Base-by-base conservation (phyloP, 37 sponge, comb jelly and placozoan genomes). In the Cladorhizidae sp. region DNA sequence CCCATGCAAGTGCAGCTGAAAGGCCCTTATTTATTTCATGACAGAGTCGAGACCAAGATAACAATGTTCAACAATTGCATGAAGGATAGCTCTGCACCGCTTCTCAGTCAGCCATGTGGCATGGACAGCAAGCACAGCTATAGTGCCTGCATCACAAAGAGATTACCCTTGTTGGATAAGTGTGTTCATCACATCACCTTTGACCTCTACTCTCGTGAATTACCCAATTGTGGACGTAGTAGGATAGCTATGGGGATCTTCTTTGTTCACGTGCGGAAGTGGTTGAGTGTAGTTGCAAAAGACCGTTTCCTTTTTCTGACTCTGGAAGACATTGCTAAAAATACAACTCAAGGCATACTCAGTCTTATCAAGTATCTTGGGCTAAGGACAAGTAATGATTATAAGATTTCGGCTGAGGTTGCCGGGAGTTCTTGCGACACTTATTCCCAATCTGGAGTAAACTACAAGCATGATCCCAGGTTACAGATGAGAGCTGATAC, bases 401-500 rank as follows among this genome's bases (percentile, higher is more conserved):
- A 45, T 45, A 45, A 12, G 49, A 45, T 5, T 12, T 45, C 5
- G 5, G 5, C 49, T 45, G 49, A 12, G 8, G 9, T 45, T 5
- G 49, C 49, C 49, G 9, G 9, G 49, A 5, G 9, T 12, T 45
- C 49, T 45, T 45, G 49, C 49, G 9, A 9, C 49, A 45, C 49
- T 45, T 12, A 45, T 45, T 26, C 59, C 20, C 49, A 45, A 45
- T 18, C 3, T 58, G 20, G 23, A 22, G 40, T 75, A 2, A 36
- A 75, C 55, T 83, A 83, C 67, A 62, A 65, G 29, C 21, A 31
- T 9, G 68, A 75, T 31, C 67, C 54, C 35, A 52, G 54, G 28
- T 57, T 83, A 14, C 67, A 74, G 59, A 88, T 88, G 83, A 78
- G 70, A 26, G 28, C 37, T 18, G 78, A 76, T 20, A 85, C 85